Base-by-base conservation (phyloP, 2,113 vertebrate species). In the Furnarius figulus region DNA sequence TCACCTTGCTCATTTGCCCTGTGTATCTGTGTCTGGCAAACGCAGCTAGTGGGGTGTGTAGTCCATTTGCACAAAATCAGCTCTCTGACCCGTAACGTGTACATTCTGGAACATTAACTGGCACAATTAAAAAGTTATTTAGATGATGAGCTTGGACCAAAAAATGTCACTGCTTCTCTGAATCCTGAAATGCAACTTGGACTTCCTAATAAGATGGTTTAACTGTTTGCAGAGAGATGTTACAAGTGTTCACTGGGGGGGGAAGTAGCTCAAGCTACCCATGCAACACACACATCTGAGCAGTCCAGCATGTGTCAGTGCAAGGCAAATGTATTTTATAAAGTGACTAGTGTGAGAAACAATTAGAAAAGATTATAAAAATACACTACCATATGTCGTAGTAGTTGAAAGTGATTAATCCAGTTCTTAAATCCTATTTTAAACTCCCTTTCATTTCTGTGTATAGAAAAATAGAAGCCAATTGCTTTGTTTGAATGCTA, bases 311-410 rank as follows among this genome's bases (percentile, higher is more conserved):
- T 40, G 87, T 84, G 74, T 55, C 56, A 96, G 65, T 59, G 88
- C 88, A 94, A 77, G 93, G 91, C 56, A 94, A 88, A 93, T 87
- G 83, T 81, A 81, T 31, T n/a, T 74, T 91, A 70, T 94, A 85
- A 95, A 85, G 68, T 77, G 89, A 84, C 87, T 78, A 93, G 94
- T 84, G 95, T 95, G 86, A 86, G 78, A 89, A 87, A 93, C 83
- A 96, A 97, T 97, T 97, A 96, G 74, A 82, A 97, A 96, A 88
- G 95, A 97, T 97, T 98, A 97, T 94, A 95, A 93, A 96, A 97
- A 96, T 94, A 97, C n/a, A 88, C 90, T 96, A 79, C 96, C 94
- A 94, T 97, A 97, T 94, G 95, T 77, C 93, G 87, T 91, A 90
- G 97, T 90, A 86, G 77, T 44, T 70, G 90, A 85, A 95, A 87